Base-by-base conservation (phyloP, 2,888 invertebrate genomes). In the Mesopsocus fuscifrons region DNA sequence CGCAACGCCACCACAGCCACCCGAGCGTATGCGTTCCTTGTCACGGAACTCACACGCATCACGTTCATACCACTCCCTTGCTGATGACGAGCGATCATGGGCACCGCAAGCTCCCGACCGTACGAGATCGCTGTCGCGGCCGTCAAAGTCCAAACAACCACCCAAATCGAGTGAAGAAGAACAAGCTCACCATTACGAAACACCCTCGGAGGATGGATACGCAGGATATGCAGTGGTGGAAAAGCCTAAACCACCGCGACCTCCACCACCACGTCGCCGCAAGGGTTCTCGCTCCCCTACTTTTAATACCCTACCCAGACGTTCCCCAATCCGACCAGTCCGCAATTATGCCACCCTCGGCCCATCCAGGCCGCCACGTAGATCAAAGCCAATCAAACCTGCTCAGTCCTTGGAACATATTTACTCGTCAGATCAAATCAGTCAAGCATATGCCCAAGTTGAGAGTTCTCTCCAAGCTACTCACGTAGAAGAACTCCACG, bases 171-270 rank as follows among this genome's bases (percentile, higher is more conserved):
- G 9, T 8, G 34, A 34, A 34, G 15, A 34, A 9, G 15, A 9
- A 6, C 8, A 34, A 34, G 15, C 18, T 26, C 34, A 34, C 18
- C 8, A 9, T 18, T 34, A 34, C 15, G 38, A 38, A 11, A 13
- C 21, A 20, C 21, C 38, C 3, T 13, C 20, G 4, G 38, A 38
- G n/a, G 46, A 45, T 30, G 16, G 40, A 34, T 62, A 63, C 47
- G 69, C 67, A 17, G 83, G 83, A 4, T 85, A 85, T 51, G 80
- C 84, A 9, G 70, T 77, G 21, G 77, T 85, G 34, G 80, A 81
- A 45, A 83, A 83, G 60, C 61, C 63, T 17, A 59, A 59, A 44
- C 62, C 75, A 21, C 74, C 74, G 17, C 66, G 72, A 34, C 71
- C 73, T 1, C 67, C 70, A 6, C 68, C 70, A 0, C 74, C 78